Conservation (phyloP, 2,113 vertebrate species). For the Trogon surrucura region DNA sequence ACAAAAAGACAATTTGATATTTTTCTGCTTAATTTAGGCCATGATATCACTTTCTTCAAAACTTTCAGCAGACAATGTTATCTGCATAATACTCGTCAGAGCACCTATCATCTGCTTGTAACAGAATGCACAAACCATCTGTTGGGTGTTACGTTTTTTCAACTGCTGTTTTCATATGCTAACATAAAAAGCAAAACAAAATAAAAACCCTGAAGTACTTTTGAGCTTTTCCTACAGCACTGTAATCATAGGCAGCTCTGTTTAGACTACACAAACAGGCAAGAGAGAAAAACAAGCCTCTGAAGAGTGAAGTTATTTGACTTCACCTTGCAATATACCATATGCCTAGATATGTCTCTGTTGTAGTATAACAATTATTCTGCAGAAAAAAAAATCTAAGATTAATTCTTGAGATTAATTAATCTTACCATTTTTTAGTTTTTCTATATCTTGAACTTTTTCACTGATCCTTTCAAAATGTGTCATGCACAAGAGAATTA, state of each 20-base stretch:
- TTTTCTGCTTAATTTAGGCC: background rate
- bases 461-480: background rate
- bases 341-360: background rate
- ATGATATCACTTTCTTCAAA: background rate
- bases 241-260: background rate
- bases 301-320: background rate
- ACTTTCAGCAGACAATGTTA: background rate
- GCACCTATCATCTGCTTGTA: background rate
- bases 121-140: conserved; percentile 43
- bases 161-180: background rate
- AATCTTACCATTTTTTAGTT: background rate
- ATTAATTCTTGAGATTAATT: background rate
- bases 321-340: conserved; percentile 29
- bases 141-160: background rate
- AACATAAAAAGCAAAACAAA: conserved; percentile 5
- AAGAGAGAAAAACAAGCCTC: background rate
- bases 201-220: background rate
- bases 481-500: background rate
- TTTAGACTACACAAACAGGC: background rate
- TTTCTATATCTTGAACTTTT: background rate
- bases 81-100: background rate
- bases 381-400: background rate
- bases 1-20: background rate
- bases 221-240: background rate
- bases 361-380: background rate